Base-by-base conservation (phyloP, 2,113 vertebrate genomes). In the Falcunculus frontatus region DNA sequence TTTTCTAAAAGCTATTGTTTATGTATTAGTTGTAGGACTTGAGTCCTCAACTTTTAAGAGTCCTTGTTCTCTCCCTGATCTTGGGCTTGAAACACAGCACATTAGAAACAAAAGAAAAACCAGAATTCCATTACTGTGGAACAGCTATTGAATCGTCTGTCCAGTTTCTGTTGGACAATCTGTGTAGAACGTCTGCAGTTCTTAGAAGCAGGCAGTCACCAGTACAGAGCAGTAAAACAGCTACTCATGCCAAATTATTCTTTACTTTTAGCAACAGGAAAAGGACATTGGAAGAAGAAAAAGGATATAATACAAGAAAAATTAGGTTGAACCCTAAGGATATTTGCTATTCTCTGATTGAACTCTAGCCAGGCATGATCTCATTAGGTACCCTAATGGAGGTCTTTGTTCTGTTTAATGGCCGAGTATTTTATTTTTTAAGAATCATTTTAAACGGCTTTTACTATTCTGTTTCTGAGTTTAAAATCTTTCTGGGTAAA, bases 321-420 rank as follows among this genome's bases (percentile, higher is more conserved):
- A 63, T 41, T 44, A 49, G 7, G 25, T 42, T 72, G 70, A 68
- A 94, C 35, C 42, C 87, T 68, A 78, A 92, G 53, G 63, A 79
- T 87, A 69, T 84, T 89, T 78, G n/a, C 80, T 41, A 3, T 84
- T 70, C 52, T 44, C 47, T 84, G 73, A 84, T 14, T 84, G 80
- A 95, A 91, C 74, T 84, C 21, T 74, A 64, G 69, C 84, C 87
- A 96, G 69, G 53, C 65, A 89, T 91, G 87, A 89, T 81, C 69
- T 93, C 91, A 92, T 95, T 87, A 84, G 56, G 29, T 87, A 37
- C 25, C 20, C 73, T 90, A 90, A 90, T 86, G 77, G 72, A 90
- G 32, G 35, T 72, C 87, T 97, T 89, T 93, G 47, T 89, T 96
- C 73, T 72, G 46, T 64, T 59, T 95, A 81, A 75, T 87, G 74